These are phyloP conservation scores for Sitta europaea DNA, from an alignment of 2,113 vertebrate genomes.

Conservation along the genomic window DNA sequence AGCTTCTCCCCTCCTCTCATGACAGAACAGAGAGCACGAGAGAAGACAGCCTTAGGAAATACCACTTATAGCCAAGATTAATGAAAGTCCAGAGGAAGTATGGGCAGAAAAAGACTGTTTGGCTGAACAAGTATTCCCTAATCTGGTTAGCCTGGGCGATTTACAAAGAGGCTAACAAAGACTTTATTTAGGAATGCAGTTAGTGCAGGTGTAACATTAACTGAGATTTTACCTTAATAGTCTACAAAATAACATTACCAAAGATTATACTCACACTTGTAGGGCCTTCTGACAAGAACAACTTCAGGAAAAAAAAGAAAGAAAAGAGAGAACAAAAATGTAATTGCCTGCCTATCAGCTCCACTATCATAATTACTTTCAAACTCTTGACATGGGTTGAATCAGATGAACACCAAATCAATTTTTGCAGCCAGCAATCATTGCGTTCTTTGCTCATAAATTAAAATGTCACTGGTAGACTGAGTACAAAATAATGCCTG, in stretches of 20 bases:
- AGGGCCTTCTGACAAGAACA: constrained; percentile 42
- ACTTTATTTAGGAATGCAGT: not conserved
- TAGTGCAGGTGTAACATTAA: not conserved
- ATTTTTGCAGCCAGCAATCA: constrained; percentile 72
- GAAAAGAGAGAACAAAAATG: constrained; percentile 63
- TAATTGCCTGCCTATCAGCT: constrained; percentile 75
- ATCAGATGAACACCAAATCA: constrained; percentile 77
- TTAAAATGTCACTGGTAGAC: constrained; percentile 73
- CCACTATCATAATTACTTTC: constrained; percentile 77
- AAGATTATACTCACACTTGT: not conserved
- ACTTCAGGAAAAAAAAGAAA: not conserved
- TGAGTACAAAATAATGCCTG: constrained; percentile 59
- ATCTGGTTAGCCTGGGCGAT: not conserved
- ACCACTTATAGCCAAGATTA: not conserved
- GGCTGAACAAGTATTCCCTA: not conserved
- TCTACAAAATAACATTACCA: not conserved
- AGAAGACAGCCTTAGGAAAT: not conserved
- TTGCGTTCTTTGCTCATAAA: constrained; percentile 69
- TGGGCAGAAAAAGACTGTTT: not conserved
- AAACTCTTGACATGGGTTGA: constrained; percentile 72
- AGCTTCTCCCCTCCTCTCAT: not conserved
- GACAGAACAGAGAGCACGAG: not conserved
- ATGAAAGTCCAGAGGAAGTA: not conserved
- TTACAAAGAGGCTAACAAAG: not conserved
- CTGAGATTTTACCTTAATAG: not conserved